Base-by-base conservation (phyloP, 2,797 vertebrate genomes). In the Anolis apletophallus region DNA sequence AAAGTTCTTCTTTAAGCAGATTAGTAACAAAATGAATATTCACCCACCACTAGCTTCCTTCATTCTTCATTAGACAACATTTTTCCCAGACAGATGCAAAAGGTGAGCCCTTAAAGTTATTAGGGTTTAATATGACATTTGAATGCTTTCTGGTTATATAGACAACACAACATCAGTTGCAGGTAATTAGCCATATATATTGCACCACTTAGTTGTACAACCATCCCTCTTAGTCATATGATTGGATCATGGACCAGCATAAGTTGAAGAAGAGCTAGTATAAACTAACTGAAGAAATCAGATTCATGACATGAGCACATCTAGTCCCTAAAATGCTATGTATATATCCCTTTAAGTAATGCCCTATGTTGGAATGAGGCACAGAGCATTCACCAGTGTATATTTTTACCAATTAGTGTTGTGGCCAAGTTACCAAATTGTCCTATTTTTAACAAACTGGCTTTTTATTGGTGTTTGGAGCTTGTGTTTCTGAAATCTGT, bases 361-460 rank as follows among this genome's bases (percentile, higher is more conserved):
- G 87, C 76, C 52, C 77, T 10, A 64, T 0, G 13, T 88, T 12
- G 6, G 84, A 73, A 23, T 68, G 54, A 46, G 1, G 34, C 67
- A 34, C 29, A 1, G 4, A 69, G 29, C n/a, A 23, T 12, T 76
- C 92, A 59, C 23, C 82, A 87, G 46, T 19, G 17, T 61, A 3
- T 21, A 68, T 85, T 91, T 90, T 80, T 75, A 14, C 61, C 57
- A 93, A 50, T 81, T 76, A 34, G 52, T 87, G 16, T 87, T 78
- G 71, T 76, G 50, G 52, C 74, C 76, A 32, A 83, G 75, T 23
- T 88, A 71, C 84, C 76, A 76, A 10, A 29, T 29, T 80, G 16
- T n/a, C 81, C 79, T 83, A 12, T 80, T 67, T 92, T 90, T 83
- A 89, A 3, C 40, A 32, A 7, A 46, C 54, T 29, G 6, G 64